These are phyloP conservation scores for Hermetia illucens DNA, from an alignment of 1,140 invertebrate genomes.

Conservation along the genomic window DNA sequence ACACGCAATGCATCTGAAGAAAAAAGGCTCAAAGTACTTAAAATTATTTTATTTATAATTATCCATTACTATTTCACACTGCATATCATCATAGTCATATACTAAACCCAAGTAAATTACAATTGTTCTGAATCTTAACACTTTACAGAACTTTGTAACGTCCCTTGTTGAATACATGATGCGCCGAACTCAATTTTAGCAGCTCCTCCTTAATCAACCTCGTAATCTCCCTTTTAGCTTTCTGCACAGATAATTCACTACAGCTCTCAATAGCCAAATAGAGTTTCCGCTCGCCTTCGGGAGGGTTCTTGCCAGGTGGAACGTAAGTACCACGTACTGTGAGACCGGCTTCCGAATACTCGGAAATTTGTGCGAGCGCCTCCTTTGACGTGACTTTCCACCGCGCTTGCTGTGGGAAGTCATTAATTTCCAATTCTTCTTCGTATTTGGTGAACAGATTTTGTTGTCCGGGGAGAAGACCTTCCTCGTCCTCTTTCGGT, in stretches of 20 bases:
- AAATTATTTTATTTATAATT: too few relatives aligned
- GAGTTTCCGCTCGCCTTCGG: conserved; percentile 91
- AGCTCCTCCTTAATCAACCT: conserved; percentile 96
- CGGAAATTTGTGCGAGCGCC: conserved; percentile 93
- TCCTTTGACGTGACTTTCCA: conserved; percentile 99
- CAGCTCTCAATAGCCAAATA: conserved; percentile 99
- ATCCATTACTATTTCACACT: too few relatives aligned
- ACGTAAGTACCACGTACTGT: conserved; percentile 97
- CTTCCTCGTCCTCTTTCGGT: conserved; percentile 66
- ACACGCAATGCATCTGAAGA: too few relatives aligned
- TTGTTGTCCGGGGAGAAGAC: conserved; percentile 49
- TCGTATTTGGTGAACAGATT: conserved; percentile 86
- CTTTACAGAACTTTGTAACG: conserved; percentile 88
- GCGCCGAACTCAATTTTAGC: conserved; percentile 74
- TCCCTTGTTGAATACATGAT: conserved; percentile 78
- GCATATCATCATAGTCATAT: too few relatives aligned
- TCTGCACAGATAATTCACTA: conserved; percentile 90
- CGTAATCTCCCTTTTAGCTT: conserved; percentile 97
- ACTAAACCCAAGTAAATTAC: too few relatives aligned
- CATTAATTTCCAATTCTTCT: conserved; percentile 98
- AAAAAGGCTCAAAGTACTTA: too few relatives aligned
- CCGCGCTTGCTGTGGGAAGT: conserved; percentile 96
- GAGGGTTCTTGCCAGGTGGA: conserved; percentile 70
- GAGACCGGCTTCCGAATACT: conserved; percentile 97
- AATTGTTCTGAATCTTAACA: too few relatives aligned